A percentile compares a stretch with the other conserved stretches of the same genome.
These are phyloP conservation scores for Apis laboriosa DNA, from an alignment of 1,140 invertebrate species.

Conservation along the genomic window DNA sequence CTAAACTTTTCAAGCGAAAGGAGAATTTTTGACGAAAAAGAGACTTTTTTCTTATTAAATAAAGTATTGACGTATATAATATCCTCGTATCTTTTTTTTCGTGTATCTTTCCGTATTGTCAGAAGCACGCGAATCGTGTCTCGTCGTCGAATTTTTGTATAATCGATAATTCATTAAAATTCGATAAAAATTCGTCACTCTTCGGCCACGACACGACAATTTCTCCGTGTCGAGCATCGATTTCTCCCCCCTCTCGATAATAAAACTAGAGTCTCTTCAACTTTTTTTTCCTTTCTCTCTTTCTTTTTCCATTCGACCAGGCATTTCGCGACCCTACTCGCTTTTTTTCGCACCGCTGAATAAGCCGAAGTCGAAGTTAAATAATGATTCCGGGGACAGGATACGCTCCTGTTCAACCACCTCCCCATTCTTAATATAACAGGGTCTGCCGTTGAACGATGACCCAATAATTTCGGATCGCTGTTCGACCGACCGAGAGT, in stretches of 20 bases:
- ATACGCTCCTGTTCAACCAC: conserved; percentile 20
- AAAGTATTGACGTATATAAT: too few species aligned
- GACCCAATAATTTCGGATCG: conserved; percentile 35
- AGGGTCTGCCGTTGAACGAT: conserved; percentile 3
- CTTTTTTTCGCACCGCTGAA: conserved; percentile 42
- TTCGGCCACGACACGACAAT: background rate
- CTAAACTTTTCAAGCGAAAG: conserved; percentile 44
- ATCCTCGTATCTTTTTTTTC: background rate
- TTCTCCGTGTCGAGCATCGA: background rate
- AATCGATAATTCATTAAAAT: conserved; percentile 7
- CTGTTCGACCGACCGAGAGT: background rate
- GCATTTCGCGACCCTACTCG: conserved; percentile 21
- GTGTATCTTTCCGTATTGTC: background rate
- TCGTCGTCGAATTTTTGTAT: too few species aligned
- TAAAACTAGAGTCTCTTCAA: conserved; percentile 8
- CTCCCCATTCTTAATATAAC: conserved; percentile 5
- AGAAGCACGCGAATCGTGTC: background rate
- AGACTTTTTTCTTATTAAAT: conserved; percentile 17
- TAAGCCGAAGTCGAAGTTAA: conserved; percentile 55
- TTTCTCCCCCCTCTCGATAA: conserved; percentile 9
- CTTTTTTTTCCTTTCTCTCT: background rate
- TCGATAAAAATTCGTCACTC: background rate
- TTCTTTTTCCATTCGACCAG: conserved; percentile 13
- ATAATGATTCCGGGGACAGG: conserved; percentile 36
- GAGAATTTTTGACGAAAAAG: conserved; percentile 47